A percentile compares a stretch with the other conserved stretches of the same genome.
These are phyloP conservation scores for Gambelia wislizenii DNA, from an alignment of 2,797 vertebrate genomes.

Conservation along the genomic window DNA sequence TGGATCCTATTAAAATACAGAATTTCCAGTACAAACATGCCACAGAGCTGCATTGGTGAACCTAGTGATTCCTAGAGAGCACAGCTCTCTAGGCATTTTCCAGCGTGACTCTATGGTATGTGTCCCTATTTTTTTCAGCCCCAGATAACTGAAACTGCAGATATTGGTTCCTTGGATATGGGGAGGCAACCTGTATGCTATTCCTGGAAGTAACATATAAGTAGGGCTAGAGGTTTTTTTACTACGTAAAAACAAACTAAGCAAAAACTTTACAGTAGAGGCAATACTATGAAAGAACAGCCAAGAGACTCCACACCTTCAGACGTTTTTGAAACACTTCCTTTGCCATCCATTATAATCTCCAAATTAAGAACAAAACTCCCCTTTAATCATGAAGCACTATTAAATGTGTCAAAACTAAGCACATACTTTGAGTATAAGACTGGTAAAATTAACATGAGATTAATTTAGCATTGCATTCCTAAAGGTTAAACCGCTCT, in stretches of 20 bases:
- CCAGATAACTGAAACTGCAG: too few species aligned
- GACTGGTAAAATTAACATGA: neutral
- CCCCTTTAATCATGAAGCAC: accelerated
- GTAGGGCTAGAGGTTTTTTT: neutral
- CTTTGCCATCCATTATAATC: neutral
- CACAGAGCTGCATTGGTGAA: too few species aligned
- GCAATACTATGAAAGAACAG: neutral
- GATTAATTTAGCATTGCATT: neutral
- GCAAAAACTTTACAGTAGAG: neutral
- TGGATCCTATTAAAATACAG: too few species aligned
- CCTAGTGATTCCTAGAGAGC: too few species aligned
- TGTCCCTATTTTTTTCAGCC: too few species aligned
- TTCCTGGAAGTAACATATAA: neutral
- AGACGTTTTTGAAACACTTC: neutral
- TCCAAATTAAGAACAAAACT: neutral
- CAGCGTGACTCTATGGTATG: too few species aligned
- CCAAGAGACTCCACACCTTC: neutral
- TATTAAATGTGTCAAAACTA: neutral
- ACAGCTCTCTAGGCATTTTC: too few species aligned
- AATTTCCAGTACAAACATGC: too few species aligned
- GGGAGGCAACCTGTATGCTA: too few species aligned
- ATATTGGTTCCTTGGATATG: too few species aligned
- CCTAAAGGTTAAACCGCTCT: neutral
- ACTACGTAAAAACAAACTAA: neutral
- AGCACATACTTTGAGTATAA: neutral